A percentile compares a stretch with the other conserved stretches of the same genome.
Conservation (phyloP, 2,888 invertebrate genomes). For the Cheilosia vernalis region DNA sequence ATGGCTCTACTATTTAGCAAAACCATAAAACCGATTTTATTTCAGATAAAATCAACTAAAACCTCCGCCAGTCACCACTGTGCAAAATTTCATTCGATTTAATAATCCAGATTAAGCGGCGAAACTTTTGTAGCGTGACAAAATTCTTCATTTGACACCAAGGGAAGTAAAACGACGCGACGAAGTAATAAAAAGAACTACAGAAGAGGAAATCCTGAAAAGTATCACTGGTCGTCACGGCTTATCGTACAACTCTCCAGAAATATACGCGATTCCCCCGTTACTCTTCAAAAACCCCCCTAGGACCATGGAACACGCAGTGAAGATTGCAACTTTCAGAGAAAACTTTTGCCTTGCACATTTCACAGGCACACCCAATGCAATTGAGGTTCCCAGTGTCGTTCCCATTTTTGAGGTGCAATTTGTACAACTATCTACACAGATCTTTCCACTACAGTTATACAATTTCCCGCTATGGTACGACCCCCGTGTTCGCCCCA, state of each 20-base stretch:
- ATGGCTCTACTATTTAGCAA: no score
- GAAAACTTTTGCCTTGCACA: constrained; percentile 34
- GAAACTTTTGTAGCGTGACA: constrained; percentile 39
- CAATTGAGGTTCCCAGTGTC: constrained; percentile 15
- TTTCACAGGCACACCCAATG: constrained; percentile 21
- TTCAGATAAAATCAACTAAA: no score
- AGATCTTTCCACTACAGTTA: constrained; percentile 32
- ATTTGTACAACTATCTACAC: constrained; percentile 34
- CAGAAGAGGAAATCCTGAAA: constrained; percentile 18
- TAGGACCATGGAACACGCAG: background rate
- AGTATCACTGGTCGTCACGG: constrained; percentile 19
- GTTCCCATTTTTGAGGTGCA: constrained; percentile 25
- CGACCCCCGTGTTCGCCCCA: constrained; percentile 19
- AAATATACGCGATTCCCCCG: constrained; percentile 25
- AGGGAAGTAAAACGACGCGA: constrained; percentile 2
- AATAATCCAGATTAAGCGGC: background rate
- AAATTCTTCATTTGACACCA: constrained; percentile 26
- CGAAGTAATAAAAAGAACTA: background rate
- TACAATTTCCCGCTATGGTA: constrained; percentile 35
- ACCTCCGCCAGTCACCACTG: no score
- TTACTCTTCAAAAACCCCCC: background rate
- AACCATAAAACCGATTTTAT: no score
- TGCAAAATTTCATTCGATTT: background rate
- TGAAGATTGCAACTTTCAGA: constrained; percentile 12
- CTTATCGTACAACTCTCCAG: constrained; percentile 26